A percentile compares a stretch with the other conserved stretches of the same genome.
Evolutionary conservation across 2,113 vertebrate genomes (phyloP).

Genomic region (Butastur rufipennis): DNA sequence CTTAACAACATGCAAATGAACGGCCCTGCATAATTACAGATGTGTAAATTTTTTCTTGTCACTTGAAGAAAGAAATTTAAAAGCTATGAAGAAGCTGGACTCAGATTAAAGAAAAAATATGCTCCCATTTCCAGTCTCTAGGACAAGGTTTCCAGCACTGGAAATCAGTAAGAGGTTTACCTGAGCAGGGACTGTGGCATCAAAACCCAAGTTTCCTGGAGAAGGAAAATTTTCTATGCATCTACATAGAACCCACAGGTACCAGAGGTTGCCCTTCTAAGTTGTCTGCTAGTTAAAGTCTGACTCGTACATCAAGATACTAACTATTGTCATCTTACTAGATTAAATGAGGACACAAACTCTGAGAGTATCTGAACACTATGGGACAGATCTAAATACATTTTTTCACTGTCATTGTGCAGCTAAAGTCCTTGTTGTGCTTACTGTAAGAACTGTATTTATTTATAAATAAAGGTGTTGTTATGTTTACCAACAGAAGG

Average conservation of each 20-base stretch:
- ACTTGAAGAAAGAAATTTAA: not conserved
- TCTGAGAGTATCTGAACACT: not conserved
- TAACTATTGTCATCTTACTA: not conserved
- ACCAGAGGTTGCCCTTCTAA: not conserved
- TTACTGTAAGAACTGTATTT: not conserved
- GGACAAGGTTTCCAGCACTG: not conserved
- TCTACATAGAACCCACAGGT: not conserved
- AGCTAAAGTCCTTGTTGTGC: not conserved
- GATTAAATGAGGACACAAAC: not conserved
- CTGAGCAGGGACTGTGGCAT: not conserved
- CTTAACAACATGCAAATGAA: not conserved
- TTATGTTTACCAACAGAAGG: not conserved
- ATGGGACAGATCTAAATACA: not conserved
- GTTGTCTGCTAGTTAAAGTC: not conserved
- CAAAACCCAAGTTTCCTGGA: not conserved
- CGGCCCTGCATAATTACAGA: not conserved
- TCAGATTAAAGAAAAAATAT: not conserved
- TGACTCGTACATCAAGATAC: not conserved
- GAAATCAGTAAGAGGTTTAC: not conserved
- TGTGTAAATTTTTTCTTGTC: not conserved
- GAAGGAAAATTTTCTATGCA: not conserved
- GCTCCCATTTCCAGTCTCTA: not conserved
- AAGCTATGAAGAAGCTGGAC: not conserved
- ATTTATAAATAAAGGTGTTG: not conserved
- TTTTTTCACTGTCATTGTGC: not conserved